These are phyloP conservation scores for Solenopsis fugax DNA, from an alignment of 1,140 invertebrate species.

Conservation along the genomic window DNA sequence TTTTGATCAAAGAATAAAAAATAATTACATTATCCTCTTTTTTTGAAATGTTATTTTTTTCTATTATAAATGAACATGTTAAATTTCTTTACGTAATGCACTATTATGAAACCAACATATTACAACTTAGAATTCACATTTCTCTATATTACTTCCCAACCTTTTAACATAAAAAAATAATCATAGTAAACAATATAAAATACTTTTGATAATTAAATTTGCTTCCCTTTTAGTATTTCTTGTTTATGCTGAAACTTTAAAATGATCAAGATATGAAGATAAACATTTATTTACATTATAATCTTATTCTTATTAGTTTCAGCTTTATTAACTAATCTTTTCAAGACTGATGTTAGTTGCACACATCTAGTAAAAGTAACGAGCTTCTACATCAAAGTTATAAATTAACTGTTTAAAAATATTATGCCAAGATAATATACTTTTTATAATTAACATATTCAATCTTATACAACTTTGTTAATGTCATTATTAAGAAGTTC, in stretches of 20 bases:
- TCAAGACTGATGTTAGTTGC: slow-evolving; percentile 25
- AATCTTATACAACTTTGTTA: slow-evolving; percentile 33
- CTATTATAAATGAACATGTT: slow-evolving; percentile 14
- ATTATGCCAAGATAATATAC: slow-evolving; percentile 69
- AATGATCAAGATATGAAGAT: slow-evolving; percentile 62
- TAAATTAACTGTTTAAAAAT: slow-evolving; percentile 74
- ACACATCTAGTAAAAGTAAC: slow-evolving; percentile 35
- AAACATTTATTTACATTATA: slow-evolving; percentile 78
- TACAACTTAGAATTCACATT: slow-evolving; percentile 30
- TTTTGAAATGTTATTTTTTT: slow-evolving; percentile 17
- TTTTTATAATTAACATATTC: slow-evolving; percentile 57
- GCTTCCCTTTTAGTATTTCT: slow-evolving; percentile 26
- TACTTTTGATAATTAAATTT: slow-evolving; percentile 48
- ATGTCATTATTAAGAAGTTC: slow-evolving; percentile 38
- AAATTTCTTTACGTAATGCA: slow-evolving; percentile 55
- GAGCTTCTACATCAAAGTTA: slow-evolving; percentile 52
- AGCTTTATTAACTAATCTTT: slow-evolving; percentile 35
- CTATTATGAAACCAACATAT: slow-evolving; percentile 48
- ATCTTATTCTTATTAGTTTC: slow-evolving; percentile 58
- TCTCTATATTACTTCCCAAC: slow-evolving; percentile 37
- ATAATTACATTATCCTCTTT: background rate
- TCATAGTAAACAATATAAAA: slow-evolving; percentile 64
- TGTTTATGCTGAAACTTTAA: slow-evolving; percentile 63
- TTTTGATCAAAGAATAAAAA: slow-evolving; percentile 5
- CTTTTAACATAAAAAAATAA: slow-evolving; percentile 62